Percentiles rank a stretch among this genome's conserved stretches.
Conservation (phyloP, 2,113 vertebrate genomes). For the Calyptomena viridis region DNA sequence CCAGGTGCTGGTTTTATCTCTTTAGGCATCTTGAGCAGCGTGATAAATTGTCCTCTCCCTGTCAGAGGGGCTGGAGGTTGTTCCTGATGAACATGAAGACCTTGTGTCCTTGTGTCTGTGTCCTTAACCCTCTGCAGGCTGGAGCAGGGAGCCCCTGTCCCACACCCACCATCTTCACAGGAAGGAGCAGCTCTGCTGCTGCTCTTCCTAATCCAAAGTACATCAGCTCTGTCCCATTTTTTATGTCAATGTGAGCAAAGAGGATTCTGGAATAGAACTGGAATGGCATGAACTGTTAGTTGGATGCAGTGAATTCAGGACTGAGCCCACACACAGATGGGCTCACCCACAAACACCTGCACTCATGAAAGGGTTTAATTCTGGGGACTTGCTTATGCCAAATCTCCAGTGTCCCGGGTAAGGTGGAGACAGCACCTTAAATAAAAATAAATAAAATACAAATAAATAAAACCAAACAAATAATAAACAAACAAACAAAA, state of each 20-base stretch:
- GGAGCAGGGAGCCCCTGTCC: background rate
- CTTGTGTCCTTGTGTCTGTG: background rate
- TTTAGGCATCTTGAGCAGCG: background rate
- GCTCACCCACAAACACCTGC: background rate
- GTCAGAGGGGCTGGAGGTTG: background rate
- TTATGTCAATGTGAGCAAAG: background rate
- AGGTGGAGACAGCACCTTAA: background rate
- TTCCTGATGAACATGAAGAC: background rate
- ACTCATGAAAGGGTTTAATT: background rate
- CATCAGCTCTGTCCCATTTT: background rate
- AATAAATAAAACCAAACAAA: too few species aligned
- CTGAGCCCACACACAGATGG: background rate
- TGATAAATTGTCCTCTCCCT: background rate
- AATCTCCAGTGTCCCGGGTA: background rate
- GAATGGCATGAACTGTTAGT: background rate
- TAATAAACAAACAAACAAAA: too few species aligned
- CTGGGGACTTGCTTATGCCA: background rate
- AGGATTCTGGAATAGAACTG: background rate
- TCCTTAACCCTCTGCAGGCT: background rate
- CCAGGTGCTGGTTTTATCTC: background rate
- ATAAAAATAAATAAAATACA: too few species aligned
- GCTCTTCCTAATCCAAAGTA: background rate
- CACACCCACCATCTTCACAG: rapidly evolving
- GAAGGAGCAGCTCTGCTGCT: background rate
- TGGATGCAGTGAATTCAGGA: background rate